These are phyloP conservation scores for Zoanthus gigantus DNA, from an alignment of 92 coral and sea anemone genomes.

Conservation along the genomic window DNA sequence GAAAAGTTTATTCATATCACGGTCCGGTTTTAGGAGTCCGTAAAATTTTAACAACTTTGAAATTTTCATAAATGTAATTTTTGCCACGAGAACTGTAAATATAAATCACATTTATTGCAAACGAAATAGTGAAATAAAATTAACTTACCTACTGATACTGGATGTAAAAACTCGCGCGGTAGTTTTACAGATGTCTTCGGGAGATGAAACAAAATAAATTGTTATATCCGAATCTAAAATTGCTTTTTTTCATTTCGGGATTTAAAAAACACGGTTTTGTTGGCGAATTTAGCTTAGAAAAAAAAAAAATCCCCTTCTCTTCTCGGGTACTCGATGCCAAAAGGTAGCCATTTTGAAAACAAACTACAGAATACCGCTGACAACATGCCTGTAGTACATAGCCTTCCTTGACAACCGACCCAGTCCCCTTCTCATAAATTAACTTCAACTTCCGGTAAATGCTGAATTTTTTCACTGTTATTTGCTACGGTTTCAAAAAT, in stretches of 20 bases:
- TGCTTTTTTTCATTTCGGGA: background rate
- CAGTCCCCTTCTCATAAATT: slow-evolving; percentile 1
- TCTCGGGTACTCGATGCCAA: background rate
- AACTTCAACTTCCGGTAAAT: slow-evolving; percentile 13
- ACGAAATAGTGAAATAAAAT: background rate
- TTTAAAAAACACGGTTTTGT: background rate
- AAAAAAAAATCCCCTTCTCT: background rate
- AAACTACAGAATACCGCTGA: background rate
- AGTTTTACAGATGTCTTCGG: background rate
- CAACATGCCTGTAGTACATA: slow-evolving; percentile 11
- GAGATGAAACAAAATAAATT: background rate
- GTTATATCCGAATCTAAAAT: background rate
- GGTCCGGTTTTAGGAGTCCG: background rate
- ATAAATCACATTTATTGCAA: background rate
- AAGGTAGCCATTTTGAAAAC: slow-evolving; percentile 4
- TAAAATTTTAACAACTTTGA: too few species aligned
- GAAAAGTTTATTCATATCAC: background rate
- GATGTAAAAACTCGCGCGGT: background rate
- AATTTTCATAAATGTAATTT: background rate
- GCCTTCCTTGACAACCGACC: slow-evolving; percentile 23
- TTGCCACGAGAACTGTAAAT: background rate
- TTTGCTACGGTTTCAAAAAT: background rate
- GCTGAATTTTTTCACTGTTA: background rate
- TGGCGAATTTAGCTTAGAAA: background rate
- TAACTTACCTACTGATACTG: slow-evolving; percentile 3